phyloP scores from a whole-genome alignment of 2,113 vertebrate genomes.

The Mormyrus lacerda region DNA sequence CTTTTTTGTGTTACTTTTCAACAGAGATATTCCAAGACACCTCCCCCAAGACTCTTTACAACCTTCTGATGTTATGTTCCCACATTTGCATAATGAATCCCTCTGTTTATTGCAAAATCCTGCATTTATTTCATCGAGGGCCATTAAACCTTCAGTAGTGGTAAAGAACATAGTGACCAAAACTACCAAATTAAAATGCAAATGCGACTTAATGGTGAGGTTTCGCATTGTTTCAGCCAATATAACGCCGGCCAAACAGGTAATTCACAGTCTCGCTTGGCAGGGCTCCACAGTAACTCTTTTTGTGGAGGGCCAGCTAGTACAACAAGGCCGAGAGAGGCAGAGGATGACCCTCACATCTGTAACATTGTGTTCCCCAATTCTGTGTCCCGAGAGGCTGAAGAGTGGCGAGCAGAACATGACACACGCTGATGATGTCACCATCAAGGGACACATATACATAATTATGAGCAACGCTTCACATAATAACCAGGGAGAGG shows the following conservation, averaged over 20 bases:
- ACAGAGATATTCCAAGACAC: constrained; percentile 36
- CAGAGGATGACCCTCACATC: constrained; percentile 49
- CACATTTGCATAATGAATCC: constrained; percentile 61
- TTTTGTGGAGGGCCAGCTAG: constrained; percentile 22
- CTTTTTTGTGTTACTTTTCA: constrained; percentile 35
- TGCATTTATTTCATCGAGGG: constrained; percentile 54
- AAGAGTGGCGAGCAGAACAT: not conserved
- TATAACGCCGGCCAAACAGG: constrained; percentile 42
- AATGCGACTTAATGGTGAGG: constrained; percentile 48
- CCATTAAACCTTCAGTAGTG: constrained; percentile 58
- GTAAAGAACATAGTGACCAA: constrained; percentile 45
- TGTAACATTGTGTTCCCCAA: constrained; percentile 20
- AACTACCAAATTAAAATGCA: constrained; percentile 59
- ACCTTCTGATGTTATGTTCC: constrained; percentile 33
- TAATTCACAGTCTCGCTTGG: constrained; percentile 34
- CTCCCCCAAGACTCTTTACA: constrained; percentile 41
- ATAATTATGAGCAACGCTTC: not conserved
- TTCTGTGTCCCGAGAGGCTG: not conserved
- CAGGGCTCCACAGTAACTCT: constrained; percentile 21
- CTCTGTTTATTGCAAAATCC: constrained; percentile 57
- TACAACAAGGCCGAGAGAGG: constrained; percentile 35
- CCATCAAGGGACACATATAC: not conserved
- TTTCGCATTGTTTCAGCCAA: constrained; percentile 38
- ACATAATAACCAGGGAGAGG: not conserved
- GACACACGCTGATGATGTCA: constrained; percentile 5